Evolutionary conservation across 1,140 invertebrate genomes (phyloP).

Genomic region (Anastatus disparis): DNA sequence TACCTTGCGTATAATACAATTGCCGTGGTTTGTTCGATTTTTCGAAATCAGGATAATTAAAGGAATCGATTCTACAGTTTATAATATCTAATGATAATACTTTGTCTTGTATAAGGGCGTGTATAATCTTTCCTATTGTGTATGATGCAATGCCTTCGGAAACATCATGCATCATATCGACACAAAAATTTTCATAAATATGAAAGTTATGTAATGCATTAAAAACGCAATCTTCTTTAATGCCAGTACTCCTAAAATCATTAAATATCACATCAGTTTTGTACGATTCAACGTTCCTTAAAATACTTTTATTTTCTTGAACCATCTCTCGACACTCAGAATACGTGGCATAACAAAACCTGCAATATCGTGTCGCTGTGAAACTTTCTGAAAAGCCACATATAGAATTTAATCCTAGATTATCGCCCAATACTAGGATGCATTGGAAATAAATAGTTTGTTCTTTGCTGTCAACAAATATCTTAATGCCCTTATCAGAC

Average conservation of each 20-base stretch:
- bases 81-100: constrained; percentile 34
- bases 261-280: constrained; percentile 14
- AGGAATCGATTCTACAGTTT: constrained; percentile 41
- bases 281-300: constrained; percentile 29
- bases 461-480: not conserved
- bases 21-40: constrained; percentile 38
- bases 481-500: not conserved
- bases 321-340: constrained; percentile 9
- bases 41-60: constrained; percentile 34
- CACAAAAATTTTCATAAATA: constrained; percentile 37
- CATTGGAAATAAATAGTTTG: constrained; percentile 5
- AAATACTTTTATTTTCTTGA: not conserved
- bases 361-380: constrained; percentile 18
- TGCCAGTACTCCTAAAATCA: constrained; percentile 13
- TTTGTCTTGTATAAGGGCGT: constrained; percentile 34
- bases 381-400: constrained; percentile 39
- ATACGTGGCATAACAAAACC: constrained; percentile 11
- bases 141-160: constrained; percentile 38
- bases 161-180: constrained; percentile 42
- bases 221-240: constrained; percentile 33
- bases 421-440: constrained; percentile 34
- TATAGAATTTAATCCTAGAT: constrained; percentile 38
- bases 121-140: constrained; percentile 37
- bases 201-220: constrained; percentile 41
- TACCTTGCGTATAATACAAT: constrained; percentile 19